phyloP scores from a whole-genome alignment of 2,797 vertebrate genomes.

The Anguilla megastoma region DNA sequence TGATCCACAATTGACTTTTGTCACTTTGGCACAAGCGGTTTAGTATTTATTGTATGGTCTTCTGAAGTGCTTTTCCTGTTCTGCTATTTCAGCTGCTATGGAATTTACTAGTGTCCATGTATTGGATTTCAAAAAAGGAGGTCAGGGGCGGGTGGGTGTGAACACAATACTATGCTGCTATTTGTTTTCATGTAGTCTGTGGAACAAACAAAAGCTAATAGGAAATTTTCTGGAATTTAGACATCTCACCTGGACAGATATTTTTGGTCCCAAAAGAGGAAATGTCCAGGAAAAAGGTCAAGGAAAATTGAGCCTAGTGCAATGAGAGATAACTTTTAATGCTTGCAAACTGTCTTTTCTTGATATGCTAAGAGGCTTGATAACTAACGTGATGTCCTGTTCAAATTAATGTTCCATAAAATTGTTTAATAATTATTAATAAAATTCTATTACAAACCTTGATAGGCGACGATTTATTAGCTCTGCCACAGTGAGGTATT shows the following conservation, averaged over 20 bases:
- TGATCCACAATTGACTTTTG: neutral
- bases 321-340: neutral
- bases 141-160: too few relatives aligned
- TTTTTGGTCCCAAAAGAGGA: too few relatives aligned
- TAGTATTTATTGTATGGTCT: neutral
- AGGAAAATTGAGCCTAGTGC: neutral
- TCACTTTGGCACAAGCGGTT: neutral
- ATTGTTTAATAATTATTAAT: neutral
- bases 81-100: neutral
- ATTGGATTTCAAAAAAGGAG: too few relatives aligned
- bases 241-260: too few relatives aligned
- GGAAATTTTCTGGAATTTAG: too few relatives aligned
- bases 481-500: too few relatives aligned
- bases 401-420: neutral
- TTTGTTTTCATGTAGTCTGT: neutral
- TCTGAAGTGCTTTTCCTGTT: neutral
- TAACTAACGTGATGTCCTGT: neutral
- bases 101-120: neutral
- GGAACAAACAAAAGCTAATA: too few relatives aligned
- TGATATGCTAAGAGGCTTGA: neutral
- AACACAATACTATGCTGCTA: too few relatives aligned
- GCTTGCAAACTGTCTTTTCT: neutral
- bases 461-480: neutral
- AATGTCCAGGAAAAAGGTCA: too few relatives aligned
- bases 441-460: neutral